Percentiles rank a stretch among this genome's conserved stretches.
These are phyloP conservation scores for Bubo blakistoni DNA, from an alignment of 2,113 vertebrate genomes.

Conservation along the genomic window DNA sequence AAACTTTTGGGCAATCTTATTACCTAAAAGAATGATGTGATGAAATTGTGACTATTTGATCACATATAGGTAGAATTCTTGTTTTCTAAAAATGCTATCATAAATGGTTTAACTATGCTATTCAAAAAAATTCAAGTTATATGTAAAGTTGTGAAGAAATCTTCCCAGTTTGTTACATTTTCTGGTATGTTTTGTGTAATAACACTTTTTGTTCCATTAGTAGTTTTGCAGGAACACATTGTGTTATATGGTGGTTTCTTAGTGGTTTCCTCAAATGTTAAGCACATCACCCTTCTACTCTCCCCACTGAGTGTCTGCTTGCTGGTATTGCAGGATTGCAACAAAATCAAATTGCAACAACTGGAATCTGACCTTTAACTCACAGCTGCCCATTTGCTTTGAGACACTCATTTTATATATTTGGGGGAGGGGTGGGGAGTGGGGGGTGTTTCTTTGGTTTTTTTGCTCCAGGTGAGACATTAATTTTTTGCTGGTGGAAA, in stretches of 20 bases:
- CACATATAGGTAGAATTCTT: not conserved
- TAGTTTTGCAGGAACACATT: not conserved
- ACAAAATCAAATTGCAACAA: not conserved
- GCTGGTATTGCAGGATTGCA: not conserved
- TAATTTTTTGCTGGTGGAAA: not conserved
- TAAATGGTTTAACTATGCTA: not conserved
- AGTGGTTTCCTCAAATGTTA: not conserved
- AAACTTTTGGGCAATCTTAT: not conserved
- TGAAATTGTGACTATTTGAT: not conserved
- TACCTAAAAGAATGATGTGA: not conserved
- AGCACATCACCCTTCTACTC: not conserved
- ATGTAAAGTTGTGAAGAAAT: not conserved
- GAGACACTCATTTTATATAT: not conserved
- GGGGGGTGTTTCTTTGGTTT: too few relatives aligned
- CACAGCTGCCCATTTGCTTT: not conserved
- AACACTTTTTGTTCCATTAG: not conserved
- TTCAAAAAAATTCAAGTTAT: not conserved
- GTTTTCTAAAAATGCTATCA: not conserved
- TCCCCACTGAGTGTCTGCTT: not conserved
- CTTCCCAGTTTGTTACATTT: not conserved
- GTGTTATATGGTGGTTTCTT: not conserved
- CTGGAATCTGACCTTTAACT: constrained; percentile 45
- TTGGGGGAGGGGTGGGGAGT: too few relatives aligned
- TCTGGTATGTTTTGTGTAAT: not conserved
- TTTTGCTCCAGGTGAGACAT: not conserved